Percentiles rank a stretch among this genome's conserved stretches.
Evolutionary conservation across 1,140 invertebrate genomes (phyloP).

Genomic region (Eueides isabella): DNA sequence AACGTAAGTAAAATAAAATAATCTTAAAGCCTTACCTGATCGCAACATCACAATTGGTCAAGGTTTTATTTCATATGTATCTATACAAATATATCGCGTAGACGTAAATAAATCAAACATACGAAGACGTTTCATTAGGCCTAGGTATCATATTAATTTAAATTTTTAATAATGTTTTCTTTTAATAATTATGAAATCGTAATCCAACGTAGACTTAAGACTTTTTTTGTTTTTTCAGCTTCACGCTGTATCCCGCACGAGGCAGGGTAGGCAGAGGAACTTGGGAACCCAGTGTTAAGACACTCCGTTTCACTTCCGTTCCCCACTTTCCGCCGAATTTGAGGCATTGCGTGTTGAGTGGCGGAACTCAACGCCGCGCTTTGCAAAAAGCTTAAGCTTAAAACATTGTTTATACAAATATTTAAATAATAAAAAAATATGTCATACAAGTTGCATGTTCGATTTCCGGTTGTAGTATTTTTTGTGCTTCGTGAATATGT

Average conservation of each 20-base stretch:
- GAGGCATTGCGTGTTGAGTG: too few relatives aligned
- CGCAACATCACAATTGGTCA: conserved; percentile 16
- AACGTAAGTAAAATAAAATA: background rate
- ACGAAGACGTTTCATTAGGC: conserved; percentile 20
- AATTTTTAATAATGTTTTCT: background rate
- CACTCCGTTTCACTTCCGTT: too few relatives aligned
- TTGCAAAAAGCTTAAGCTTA: too few relatives aligned
- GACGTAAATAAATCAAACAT: conserved; percentile 21
- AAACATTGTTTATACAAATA: background rate
- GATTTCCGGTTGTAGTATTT: background rate
- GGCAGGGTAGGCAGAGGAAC: too few relatives aligned
- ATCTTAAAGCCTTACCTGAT: conserved; percentile 21
- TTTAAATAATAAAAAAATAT: background rate
- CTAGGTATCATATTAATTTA: conserved; percentile 20
- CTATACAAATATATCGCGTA: conserved; percentile 3
- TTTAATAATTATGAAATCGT: conserved; percentile 14
- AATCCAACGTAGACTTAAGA: conserved; percentile 9
- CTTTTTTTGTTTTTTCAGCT: too few relatives aligned
- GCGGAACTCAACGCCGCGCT: too few relatives aligned
- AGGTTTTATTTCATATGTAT: conserved; percentile 9
- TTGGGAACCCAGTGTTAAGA: too few relatives aligned
- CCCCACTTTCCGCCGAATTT: too few relatives aligned
- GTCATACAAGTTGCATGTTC: background rate
- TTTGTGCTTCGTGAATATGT: too few relatives aligned
- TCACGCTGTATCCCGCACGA: too few relatives aligned